These are phyloP conservation scores for Drosophila sproati DNA, from an alignment of 1,140 invertebrate species.

Conservation along the genomic window DNA sequence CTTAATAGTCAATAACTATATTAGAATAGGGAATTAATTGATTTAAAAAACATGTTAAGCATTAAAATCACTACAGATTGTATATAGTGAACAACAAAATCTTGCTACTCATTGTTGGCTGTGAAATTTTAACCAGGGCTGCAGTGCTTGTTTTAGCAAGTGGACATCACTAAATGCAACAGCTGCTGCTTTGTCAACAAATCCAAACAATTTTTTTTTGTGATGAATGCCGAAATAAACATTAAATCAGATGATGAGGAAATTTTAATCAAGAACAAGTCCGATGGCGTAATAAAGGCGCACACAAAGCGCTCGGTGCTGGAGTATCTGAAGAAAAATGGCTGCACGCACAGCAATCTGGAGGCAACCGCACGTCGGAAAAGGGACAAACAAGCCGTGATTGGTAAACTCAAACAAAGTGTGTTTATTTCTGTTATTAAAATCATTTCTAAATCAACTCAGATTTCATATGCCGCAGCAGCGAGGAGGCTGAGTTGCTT, in stretches of 20 bases:
- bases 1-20: too few species aligned
- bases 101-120: not conserved
- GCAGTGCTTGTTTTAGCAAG: not conserved
- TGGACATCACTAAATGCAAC: conserved; percentile 14
- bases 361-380: conserved; percentile 11
- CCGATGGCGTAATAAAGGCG: not conserved
- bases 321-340: conserved; percentile 27
- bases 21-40: too few species aligned
- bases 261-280: not conserved
- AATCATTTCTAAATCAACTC: not conserved
- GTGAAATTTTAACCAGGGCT: conserved; percentile 17
- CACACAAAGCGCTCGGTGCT: conserved; percentile 37
- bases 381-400: not conserved
- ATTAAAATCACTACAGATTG: not conserved
- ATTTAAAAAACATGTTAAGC: not conserved
- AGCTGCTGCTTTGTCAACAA: conserved; percentile 35
- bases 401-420: conserved; percentile 24
- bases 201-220: not conserved
- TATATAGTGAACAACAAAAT: not conserved
- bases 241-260: conserved; percentile 2
- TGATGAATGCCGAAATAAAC: not conserved
- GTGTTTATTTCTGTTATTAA: not conserved
- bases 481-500: conserved; percentile 16
- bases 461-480: conserved; percentile 51
- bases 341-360: conserved; percentile 43